Conservation (phyloP, 2,113 vertebrate genomes). For the Myrmophylax atrothorax region DNA sequence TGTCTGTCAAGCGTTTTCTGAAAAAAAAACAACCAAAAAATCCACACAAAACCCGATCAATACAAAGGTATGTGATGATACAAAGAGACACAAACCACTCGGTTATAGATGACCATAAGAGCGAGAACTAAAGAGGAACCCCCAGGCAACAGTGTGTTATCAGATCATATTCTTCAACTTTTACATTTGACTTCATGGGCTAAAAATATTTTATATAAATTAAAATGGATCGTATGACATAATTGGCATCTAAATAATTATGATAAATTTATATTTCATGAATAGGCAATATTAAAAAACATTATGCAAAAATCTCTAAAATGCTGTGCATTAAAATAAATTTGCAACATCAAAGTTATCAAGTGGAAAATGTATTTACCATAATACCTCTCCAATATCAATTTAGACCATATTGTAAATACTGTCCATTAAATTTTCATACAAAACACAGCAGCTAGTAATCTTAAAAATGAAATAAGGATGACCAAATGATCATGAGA, state of each 20-base stretch:
- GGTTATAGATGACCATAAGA: neutral
- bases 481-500: neutral
- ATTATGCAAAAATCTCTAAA: neutral
- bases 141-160: neutral
- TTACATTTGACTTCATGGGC: neutral
- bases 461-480: neutral
- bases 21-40: neutral
- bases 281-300: neutral
- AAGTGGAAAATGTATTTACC: neutral
- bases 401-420: neutral
- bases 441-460: neutral
- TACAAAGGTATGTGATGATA: neutral
- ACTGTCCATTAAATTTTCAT: neutral
- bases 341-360: neutral
- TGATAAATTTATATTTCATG: neutral
- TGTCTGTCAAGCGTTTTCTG: conserved; percentile 67
- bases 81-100: neutral
- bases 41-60: neutral
- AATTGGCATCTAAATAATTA: neutral
- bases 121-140: neutral
- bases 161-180: neutral
- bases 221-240: neutral
- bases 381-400: neutral
- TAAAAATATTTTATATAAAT: neutral
- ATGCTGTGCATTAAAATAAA: neutral